These are phyloP conservation scores for Myripristis jacobus DNA, from an alignment of 2,797 vertebrate species.

Conservation along the genomic window DNA sequence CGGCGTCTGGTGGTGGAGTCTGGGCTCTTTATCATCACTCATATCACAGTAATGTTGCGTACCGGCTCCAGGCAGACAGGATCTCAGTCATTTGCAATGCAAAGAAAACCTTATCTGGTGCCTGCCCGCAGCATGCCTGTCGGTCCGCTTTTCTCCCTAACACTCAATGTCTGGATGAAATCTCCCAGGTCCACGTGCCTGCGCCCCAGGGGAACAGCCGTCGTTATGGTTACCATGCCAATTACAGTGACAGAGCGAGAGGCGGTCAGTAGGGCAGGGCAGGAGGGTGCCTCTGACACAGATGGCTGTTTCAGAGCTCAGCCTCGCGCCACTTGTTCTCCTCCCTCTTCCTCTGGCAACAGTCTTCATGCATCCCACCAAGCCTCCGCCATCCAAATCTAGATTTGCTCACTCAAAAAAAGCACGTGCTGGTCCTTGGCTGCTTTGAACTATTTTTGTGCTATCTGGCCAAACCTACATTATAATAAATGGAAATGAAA, in stretches of 20 bases:
- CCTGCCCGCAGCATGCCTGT: constrained; percentile 74
- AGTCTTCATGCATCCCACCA: constrained; percentile 3
- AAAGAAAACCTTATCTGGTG: constrained; percentile 83
- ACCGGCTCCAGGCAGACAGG: constrained; percentile 36
- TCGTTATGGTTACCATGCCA: constrained; percentile 74
- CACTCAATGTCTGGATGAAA: constrained; percentile 48
- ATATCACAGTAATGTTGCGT: constrained; percentile 37
- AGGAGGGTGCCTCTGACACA: constrained; percentile 55
- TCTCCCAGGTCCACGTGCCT: constrained; percentile 66
- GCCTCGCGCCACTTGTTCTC: constrained; percentile 52
- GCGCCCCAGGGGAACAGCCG: constrained; percentile 62
- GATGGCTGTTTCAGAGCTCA: constrained; percentile 70
- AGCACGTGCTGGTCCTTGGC: constrained; percentile 15
- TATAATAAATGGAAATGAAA: constrained; percentile 23
- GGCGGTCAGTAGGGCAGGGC: constrained; percentile 45
- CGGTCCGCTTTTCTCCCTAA: constrained; percentile 41
- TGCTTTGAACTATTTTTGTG: constrained; percentile 21
- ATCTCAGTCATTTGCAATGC: constrained; percentile 74
- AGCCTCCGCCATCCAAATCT: neutral
- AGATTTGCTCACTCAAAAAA: constrained; percentile 35
- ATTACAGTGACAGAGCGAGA: constrained; percentile 74
- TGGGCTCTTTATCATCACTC: constrained; percentile 56
- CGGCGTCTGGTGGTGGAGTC: constrained; percentile 31
- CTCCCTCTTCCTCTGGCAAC: constrained; percentile 45
- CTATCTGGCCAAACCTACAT: neutral